These are phyloP conservation scores for Orthosia gothica DNA, from an alignment of 2,888 invertebrate species.

Conservation along the genomic window DNA sequence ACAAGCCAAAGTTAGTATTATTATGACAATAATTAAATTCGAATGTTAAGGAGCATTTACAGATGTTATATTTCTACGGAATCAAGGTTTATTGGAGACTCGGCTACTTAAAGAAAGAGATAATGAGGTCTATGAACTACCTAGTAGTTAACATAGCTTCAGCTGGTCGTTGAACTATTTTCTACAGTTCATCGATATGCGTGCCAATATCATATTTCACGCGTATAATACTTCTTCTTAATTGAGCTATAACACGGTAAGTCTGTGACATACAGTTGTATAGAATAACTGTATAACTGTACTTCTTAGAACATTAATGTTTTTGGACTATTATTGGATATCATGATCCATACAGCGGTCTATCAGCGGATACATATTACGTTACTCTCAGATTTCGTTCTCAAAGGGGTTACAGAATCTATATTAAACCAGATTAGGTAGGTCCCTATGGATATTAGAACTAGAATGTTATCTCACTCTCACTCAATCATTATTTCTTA, in stretches of 20 bases:
- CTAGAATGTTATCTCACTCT: too few relatives aligned
- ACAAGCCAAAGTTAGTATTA: too few relatives aligned
- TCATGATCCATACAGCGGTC: too few relatives aligned
- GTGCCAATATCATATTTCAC: constrained; percentile 26
- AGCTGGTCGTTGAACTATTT: constrained; percentile 37
- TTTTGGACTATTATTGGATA: not conserved
- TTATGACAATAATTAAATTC: not conserved
- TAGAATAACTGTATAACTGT: constrained; percentile 27
- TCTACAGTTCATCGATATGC: not conserved
- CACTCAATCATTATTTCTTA: too few relatives aligned
- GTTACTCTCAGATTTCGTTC: too few relatives aligned
- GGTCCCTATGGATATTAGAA: too few relatives aligned
- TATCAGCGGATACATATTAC: too few relatives aligned
- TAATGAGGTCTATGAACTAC: not conserved
- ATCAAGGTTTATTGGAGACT: not conserved
- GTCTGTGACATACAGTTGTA: constrained; percentile 2
- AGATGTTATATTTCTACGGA: not conserved
- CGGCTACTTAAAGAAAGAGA: not conserved
- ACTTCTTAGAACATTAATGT: not conserved
- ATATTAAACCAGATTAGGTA: too few relatives aligned
- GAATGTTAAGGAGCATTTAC: too few relatives aligned
- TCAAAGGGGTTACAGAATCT: too few relatives aligned
- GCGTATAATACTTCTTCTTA: constrained; percentile 11
- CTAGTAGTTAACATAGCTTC: too few relatives aligned
- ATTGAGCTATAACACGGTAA: constrained; percentile 41